Percentiles rank a stretch among this genome's conserved stretches.
Evolutionary conservation across 2,113 vertebrate species (phyloP).

Genomic region (Crotalus horridus): DNA sequence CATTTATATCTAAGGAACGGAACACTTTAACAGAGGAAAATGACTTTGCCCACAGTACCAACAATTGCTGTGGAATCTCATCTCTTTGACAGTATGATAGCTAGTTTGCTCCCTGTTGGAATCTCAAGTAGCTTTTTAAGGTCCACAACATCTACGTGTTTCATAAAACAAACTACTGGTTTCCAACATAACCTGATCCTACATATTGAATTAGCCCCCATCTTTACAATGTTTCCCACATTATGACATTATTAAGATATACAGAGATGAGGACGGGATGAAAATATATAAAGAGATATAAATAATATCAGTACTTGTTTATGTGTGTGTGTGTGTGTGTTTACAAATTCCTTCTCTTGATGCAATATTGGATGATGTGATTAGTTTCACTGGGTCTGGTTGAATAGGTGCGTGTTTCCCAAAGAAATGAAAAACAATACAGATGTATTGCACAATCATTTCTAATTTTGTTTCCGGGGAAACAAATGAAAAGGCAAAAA

Average conservation of each 20-base stretch:
- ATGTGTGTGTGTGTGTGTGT: not conserved
- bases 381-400: not conserved
- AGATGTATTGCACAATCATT: not conserved
- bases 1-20: not conserved
- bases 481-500: not conserved
- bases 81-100: not conserved
- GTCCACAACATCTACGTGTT: not conserved
- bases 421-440: not conserved
- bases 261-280: not conserved
- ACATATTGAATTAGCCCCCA: not conserved
- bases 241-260: not conserved
- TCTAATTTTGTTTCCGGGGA: not conserved
- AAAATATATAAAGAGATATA: not conserved
- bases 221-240: not conserved
- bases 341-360: not conserved
- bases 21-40: not conserved
- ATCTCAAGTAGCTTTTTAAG: not conserved
- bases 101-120: not conserved
- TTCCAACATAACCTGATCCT: not conserved
- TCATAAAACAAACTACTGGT: not conserved
- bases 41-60: not conserved
- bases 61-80: not conserved
- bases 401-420: not conserved
- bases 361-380: not conserved
- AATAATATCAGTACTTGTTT: not conserved